Conservation (phyloP, 2,888 invertebrate genomes). For the Phrixothrix hirtus region DNA sequence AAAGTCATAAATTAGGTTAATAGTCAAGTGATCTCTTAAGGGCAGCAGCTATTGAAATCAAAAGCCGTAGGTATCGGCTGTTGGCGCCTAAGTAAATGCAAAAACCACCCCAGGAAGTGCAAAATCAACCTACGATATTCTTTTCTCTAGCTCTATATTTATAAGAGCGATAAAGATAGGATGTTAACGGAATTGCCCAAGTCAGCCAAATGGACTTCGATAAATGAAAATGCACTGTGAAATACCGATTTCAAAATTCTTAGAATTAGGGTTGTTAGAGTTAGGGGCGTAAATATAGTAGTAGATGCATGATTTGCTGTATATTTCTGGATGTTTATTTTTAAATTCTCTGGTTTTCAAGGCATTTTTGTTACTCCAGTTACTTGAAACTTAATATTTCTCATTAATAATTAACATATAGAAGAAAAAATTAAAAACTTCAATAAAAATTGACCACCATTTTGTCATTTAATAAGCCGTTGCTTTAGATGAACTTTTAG, state of each 20-base stretch:
- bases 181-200: not conserved
- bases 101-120: constrained; percentile 27
- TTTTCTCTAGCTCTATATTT: not conserved
- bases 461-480: no score
- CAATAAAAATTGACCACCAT: no score
- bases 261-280: constrained; percentile 23
- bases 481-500: no score
- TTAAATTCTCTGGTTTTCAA: not conserved
- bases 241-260: constrained; percentile 18
- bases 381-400: no score
- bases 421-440: no score
- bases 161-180: not conserved
- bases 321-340: constrained; percentile 17
- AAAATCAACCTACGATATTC: constrained; percentile 9
- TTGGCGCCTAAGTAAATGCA: constrained; percentile 29
- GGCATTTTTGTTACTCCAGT: not conserved
- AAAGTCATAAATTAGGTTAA: constrained; percentile 20
- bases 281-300: constrained; percentile 22
- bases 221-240: constrained; percentile 14
- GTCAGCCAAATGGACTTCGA: not conserved
- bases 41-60: constrained; percentile 25
- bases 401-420: no score
- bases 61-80: constrained; percentile 25
- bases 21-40: constrained; percentile 25
- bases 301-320: constrained; percentile 11